These are phyloP conservation scores for Marcusenius ussheri DNA, from an alignment of 2,113 vertebrate species.

Conservation along the genomic window DNA sequence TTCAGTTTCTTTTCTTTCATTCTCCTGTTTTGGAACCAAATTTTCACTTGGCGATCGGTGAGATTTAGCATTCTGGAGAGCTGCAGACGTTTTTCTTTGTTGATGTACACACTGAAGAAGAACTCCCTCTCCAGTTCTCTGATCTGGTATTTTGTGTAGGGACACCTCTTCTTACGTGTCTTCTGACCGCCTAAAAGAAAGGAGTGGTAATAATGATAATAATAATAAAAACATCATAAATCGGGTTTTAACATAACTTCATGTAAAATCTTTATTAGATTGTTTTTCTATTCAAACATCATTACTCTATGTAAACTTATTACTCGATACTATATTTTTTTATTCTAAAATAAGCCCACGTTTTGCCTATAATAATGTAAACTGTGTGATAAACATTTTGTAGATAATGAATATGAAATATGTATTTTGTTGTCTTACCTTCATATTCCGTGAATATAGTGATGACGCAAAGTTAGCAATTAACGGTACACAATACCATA, in stretches of 20 bases:
- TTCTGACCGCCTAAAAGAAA: slow-evolving; percentile 81
- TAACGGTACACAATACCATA: background rate
- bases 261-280: background rate
- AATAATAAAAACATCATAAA: background rate
- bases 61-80: slow-evolving; percentile 95
- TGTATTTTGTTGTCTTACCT: background rate
- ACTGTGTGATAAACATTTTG: background rate
- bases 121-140: slow-evolving; percentile 96
- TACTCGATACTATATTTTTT: background rate
- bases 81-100: slow-evolving; percentile 96
- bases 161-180: slow-evolving; percentile 94
- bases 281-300: background rate
- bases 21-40: slow-evolving; percentile 98
- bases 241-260: background rate
- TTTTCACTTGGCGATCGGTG: slow-evolving; percentile 97
- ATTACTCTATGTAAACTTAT: background rate
- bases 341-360: background rate
- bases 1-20: slow-evolving; percentile 99
- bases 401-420: background rate
- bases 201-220: slow-evolving; percentile 26
- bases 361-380: background rate
- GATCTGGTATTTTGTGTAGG: slow-evolving; percentile 95
- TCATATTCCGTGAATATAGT: background rate
- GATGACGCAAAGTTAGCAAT: background rate
- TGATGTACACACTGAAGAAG: slow-evolving; percentile 99